Conservation (phyloP, 2,888 invertebrate genomes). For the Keiferia lycopersicella region DNA sequence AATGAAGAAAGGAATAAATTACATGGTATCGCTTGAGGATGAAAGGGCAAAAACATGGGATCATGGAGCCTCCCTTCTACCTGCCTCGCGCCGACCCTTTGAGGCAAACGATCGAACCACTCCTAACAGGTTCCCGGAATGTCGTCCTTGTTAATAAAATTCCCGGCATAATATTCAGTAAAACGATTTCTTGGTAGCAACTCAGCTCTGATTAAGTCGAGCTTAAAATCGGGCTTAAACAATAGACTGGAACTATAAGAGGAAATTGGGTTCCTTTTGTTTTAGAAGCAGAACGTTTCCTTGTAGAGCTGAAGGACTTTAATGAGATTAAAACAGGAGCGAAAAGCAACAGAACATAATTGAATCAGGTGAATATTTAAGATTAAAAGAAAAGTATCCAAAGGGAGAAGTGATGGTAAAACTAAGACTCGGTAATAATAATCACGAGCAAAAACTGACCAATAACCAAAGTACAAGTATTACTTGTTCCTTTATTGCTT, state of each 20-base stretch:
- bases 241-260: conserved; percentile 24
- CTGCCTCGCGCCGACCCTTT: conserved; percentile 42
- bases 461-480: conserved; percentile 61
- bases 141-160: conserved; percentile 46
- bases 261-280: conserved; percentile 24
- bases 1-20: conserved; percentile 54
- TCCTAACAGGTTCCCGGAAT: conserved; percentile 54
- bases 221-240: conserved; percentile 23
- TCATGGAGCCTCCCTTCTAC: conserved; percentile 52
- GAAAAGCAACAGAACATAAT: neutral
- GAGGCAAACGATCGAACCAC: conserved; percentile 44
- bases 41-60: conserved; percentile 54
- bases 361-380: neutral
- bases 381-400: neutral
- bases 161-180: conserved; percentile 41
- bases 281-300: conserved; percentile 2
- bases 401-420: neutral
- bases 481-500: conserved; percentile 69
- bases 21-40: conserved; percentile 49
- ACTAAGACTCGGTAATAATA: conserved; percentile 15
- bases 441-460: conserved; percentile 47
- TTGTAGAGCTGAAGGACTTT: neutral
- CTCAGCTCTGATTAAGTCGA: conserved; percentile 30
- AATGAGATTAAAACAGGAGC: conserved; percentile 1
- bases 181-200: conserved; percentile 46